Percentiles rank a stretch among this genome's conserved stretches.
Conservation (phyloP, 1,140 invertebrate species). For the Centruroides sculpturatus region DNA sequence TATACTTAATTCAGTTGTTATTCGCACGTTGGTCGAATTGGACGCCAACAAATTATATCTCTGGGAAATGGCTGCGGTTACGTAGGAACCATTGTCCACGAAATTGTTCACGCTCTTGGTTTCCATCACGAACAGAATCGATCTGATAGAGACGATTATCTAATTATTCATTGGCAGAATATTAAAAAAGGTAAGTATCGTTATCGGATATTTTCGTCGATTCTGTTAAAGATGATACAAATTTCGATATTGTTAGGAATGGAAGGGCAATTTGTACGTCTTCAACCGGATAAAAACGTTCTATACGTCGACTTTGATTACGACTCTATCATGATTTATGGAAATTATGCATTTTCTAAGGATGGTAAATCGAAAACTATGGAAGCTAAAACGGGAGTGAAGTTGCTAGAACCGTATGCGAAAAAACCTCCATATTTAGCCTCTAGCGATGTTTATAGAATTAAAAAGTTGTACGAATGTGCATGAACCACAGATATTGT, state of each 20-base stretch:
- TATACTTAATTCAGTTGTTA: conserved; percentile 3
- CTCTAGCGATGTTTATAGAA: conserved; percentile 21
- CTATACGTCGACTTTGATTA: conserved; percentile 23
- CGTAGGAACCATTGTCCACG: conserved; percentile 24
- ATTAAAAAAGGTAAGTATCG: conserved; percentile 20
- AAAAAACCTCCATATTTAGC: conserved; percentile 20
- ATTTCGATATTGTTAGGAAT: not conserved
- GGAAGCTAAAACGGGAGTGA: conserved; percentile 19
- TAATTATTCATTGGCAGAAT: conserved; percentile 25
- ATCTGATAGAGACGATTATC: conserved; percentile 26
- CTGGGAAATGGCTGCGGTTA: conserved; percentile 10
- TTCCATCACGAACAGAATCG: conserved; percentile 30
- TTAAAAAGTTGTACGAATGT: conserved; percentile 26
- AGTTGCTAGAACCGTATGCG: conserved; percentile 23
- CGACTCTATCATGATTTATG: conserved; percentile 30
- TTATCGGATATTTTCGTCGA: not conserved
- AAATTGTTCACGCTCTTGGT: conserved; percentile 28
- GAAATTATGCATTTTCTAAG: conserved; percentile 25
- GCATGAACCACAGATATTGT: too few relatives aligned
- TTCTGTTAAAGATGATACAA: not conserved
- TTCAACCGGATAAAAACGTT: conserved; percentile 6
- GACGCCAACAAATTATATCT: conserved; percentile 4
- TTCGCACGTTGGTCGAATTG: conserved; percentile 10
- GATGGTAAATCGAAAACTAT: conserved; percentile 24
- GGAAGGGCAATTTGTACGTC: conserved; percentile 10